phyloP scores from a whole-genome alignment of 2,113 vertebrate species.

The Salvelinus fontinalis region DNA sequence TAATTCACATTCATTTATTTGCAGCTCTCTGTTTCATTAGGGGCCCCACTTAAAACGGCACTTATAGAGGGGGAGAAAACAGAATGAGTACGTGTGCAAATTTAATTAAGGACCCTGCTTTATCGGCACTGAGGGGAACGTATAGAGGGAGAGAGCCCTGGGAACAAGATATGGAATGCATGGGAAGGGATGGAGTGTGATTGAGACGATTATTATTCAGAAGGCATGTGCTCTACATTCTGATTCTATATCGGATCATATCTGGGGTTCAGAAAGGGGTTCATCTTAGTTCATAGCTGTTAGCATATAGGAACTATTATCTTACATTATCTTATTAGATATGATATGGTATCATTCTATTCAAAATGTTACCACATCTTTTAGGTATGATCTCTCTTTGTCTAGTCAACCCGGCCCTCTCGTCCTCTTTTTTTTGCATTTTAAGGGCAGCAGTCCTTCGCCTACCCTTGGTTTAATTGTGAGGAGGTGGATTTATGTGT shows the following conservation, averaged over 20 bases:
- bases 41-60: conserved; percentile 43
- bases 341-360: no score
- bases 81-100: neutral
- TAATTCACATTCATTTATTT: conserved; percentile 45
- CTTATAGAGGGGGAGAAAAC: conserved; percentile 12
- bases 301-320: no score
- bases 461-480: conserved; percentile 62
- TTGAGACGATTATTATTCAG: neutral
- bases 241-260: neutral
- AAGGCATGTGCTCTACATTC: conserved; percentile 2
- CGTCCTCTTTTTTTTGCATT: neutral
- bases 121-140: conserved; percentile 13
- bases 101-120: conserved; percentile 15
- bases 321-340: no score
- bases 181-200: neutral
- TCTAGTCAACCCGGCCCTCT: neutral
- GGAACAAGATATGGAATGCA: neutral
- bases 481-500: conserved; percentile 68
- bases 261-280: no score
- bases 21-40: conserved; percentile 26
- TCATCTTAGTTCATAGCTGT: no score
- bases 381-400: neutral
- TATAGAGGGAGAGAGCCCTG: conserved; percentile 15
- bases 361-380: neutral
- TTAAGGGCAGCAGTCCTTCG: conserved; percentile 40